Conservation (phyloP, 2,888 invertebrate genomes). For the Chrysina gloriosa region DNA sequence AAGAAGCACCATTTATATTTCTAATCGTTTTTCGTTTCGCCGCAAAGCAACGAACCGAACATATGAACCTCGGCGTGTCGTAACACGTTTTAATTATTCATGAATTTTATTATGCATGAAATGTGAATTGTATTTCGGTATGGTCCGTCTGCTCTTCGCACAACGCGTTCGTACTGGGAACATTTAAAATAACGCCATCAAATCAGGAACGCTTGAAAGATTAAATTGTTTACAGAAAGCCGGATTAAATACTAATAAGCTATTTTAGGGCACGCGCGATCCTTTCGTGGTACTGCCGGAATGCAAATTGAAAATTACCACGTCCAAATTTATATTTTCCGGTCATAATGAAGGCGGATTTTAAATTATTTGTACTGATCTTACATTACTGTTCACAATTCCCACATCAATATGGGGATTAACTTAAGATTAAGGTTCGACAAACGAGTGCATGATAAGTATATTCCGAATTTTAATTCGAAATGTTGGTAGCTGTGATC, state of each 20-base stretch:
- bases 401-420: too few relatives aligned
- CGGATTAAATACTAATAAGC: constrained; percentile 26
- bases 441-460: too few relatives aligned
- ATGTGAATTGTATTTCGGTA: background rate
- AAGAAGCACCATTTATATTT: background rate
- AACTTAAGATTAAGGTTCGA: too few relatives aligned
- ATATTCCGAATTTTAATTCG: too few relatives aligned
- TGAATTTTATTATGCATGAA: constrained; percentile 24
- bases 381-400: too few relatives aligned
- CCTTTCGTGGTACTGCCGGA: background rate
- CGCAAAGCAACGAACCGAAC: constrained; percentile 10
- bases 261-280: background rate
- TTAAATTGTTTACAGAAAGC: constrained; percentile 28
- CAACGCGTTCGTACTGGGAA: background rate
- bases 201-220: constrained; percentile 18
- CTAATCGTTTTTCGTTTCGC: background rate
- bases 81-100: constrained; percentile 32
- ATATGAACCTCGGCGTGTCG: background rate
- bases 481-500: too few relatives aligned
- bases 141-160: background rate
- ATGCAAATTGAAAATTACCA: background rate
- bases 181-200: constrained; percentile 17
- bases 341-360: too few relatives aligned
- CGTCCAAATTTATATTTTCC: background rate
- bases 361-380: too few relatives aligned